Evolutionary conservation across 2,113 vertebrate genomes (phyloP).

Genomic region (Alaudala cheleensis): DNA sequence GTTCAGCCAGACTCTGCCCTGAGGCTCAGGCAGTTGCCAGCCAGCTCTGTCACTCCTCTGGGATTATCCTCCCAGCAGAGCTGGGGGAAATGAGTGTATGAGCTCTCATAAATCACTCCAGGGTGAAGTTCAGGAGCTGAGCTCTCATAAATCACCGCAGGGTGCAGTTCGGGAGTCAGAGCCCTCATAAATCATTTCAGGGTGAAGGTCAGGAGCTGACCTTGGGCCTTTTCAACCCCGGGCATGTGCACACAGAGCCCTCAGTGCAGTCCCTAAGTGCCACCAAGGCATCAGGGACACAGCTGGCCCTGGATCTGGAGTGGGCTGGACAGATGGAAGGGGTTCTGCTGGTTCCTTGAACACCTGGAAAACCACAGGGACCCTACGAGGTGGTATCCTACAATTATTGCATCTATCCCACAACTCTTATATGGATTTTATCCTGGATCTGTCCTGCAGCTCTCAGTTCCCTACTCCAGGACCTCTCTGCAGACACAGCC

Average conservation of each 20-base stretch:
- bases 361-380: background rate
- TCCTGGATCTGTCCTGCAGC: fast-evolving
- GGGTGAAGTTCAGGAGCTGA: background rate
- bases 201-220: background rate
- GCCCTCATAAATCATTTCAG: background rate
- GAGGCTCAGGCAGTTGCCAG: background rate
- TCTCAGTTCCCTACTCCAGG: background rate
- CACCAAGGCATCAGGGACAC: background rate
- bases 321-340: background rate
- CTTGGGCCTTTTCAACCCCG: background rate
- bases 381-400: background rate
- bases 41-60: background rate
- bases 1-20: background rate
- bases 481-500: background rate
- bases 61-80: background rate
- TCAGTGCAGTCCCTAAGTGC: background rate
- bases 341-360: background rate
- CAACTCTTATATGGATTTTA: fast-evolving
- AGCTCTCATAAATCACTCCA: background rate
- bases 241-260: background rate
- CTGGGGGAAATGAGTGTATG: background rate
- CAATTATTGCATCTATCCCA: background rate
- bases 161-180: background rate
- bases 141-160: background rate
- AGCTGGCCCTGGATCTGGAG: background rate